Evolutionary conservation across 2,113 vertebrate species (phyloP), one percentile per base, ranked within the genome.

Genomic region (Pteropus alecto): DNA sequence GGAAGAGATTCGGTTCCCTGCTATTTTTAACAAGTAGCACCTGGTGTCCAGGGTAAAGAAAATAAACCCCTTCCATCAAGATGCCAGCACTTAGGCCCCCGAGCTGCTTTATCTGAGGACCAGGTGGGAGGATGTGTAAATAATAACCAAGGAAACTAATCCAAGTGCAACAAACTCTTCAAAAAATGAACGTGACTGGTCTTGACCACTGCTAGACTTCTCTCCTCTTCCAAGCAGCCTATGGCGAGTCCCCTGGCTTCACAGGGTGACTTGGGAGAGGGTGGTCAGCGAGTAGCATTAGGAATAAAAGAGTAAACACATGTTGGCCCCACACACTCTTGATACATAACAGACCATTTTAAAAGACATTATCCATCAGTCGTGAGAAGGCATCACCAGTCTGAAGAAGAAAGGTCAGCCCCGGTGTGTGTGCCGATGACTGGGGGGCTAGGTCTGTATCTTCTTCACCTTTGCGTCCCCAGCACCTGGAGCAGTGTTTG

Each of bases 41-140:
- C 87, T 87, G 33, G n/a, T 68, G 46, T 92, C 84, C 87, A 48
- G 93, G 56, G 43, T 85, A 28, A 28, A 95, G 93, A 95, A 96
- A 96, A 97, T 90, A 93, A 97, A 95, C 18, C 35, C 65, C 63
- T 88, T 97, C 94, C 95, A 95, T 97, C 94, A 97, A 97, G 94
- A 94, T 96, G 92, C 74, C 86, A 92, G 35, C 87, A 95, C 41
- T 30, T 1, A 65, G 82, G 83, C 74, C 84, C 71, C 79, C 3
- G 6, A 89, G 91, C 89, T 85, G 35, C 81, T 87, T 93, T 84
- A 74, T 90, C 87, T 82, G 83, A 84, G 79, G 63, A 76, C 54
- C 28, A n/a, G n/a, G 41, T 82, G 60, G 96, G 60, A 90, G 19
- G 16, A 48, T 63, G 95, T 87, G 78, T 93, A 95, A 92, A 48